phyloP scores from a whole-genome alignment of 2,797 vertebrate species.

The Sandelia bainsii region DNA sequence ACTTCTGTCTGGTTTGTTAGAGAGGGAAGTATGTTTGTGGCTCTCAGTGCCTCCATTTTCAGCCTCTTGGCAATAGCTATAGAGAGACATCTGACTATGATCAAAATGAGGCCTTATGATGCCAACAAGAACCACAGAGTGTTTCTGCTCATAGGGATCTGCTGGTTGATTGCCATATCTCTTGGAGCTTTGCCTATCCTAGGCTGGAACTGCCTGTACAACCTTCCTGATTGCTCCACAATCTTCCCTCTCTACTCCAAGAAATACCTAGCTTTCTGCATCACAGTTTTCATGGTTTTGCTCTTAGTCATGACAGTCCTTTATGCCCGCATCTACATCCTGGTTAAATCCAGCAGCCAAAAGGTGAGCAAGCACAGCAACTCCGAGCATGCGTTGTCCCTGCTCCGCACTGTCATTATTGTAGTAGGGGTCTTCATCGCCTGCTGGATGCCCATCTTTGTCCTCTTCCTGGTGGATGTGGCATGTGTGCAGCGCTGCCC shows the following conservation, averaged over 20 bases:
- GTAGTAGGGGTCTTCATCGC: conserved; percentile 95
- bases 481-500: conserved; percentile 86
- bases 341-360: conserved; percentile 94
- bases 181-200: conserved; percentile 93
- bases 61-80: conserved; percentile 96
- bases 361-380: conserved; percentile 92
- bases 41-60: conserved; percentile 93
- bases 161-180: conserved; percentile 92
- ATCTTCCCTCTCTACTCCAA: conserved; percentile 94
- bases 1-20: conserved; percentile 90
- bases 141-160: conserved; percentile 94
- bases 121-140: conserved; percentile 95
- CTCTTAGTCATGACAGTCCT: conserved; percentile 91
- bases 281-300: conserved; percentile 90
- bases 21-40: conserved; percentile 97
- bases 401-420: conserved; percentile 94
- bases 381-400: conserved; percentile 92
- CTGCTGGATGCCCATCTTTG: conserved; percentile 94
- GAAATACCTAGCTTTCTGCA: conserved; percentile 94
- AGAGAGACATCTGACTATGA: conserved; percentile 97
- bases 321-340: conserved; percentile 92
- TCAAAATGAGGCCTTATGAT: conserved; percentile 97
- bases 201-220: conserved; percentile 94
- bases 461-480: conserved; percentile 93
- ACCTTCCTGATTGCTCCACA: conserved; percentile 92